Evolutionary conservation across 37 sponge, comb jelly and placozoan species (phyloP).

Genomic region (Haliclona indistincta): DNA sequence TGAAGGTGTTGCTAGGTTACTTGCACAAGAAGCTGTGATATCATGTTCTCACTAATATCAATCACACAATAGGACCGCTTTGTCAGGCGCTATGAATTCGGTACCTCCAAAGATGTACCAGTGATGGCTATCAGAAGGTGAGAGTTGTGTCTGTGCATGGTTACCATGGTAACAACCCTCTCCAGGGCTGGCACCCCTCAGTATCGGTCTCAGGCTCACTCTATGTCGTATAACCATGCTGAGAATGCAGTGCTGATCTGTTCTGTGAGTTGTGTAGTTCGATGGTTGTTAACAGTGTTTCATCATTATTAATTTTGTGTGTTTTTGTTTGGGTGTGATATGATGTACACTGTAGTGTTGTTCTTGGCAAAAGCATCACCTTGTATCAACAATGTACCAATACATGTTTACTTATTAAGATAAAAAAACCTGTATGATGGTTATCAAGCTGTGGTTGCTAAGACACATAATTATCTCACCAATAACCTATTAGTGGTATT

Average conservation of each 20-base stretch:
- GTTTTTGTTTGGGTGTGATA: too few relatives aligned
- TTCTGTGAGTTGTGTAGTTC: constrained; percentile 49
- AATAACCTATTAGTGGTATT: too few relatives aligned
- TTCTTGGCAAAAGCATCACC: too few relatives aligned
- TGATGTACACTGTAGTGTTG: too few relatives aligned
- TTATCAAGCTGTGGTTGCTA: too few relatives aligned
- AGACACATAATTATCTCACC: too few relatives aligned
- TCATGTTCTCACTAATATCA: neutral
- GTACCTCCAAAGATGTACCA: constrained; percentile 84
- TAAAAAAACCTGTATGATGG: too few relatives aligned
- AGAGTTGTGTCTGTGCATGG: neutral
- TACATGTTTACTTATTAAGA: too few relatives aligned
- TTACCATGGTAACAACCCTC: neutral
- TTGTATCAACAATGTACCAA: too few relatives aligned
- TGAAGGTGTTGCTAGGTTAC: neutral
- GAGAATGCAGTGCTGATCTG: constrained; percentile 89
- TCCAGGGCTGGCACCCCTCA: constrained; percentile 60
- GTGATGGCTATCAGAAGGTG: constrained; percentile 86
- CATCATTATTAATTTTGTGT: neutral
- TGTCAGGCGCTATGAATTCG: constrained; percentile 71
- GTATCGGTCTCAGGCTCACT: constrained; percentile 52
- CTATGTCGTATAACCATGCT: constrained; percentile 82
- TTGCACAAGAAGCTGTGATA: neutral
- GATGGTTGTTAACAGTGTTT: too few relatives aligned
- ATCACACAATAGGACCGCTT: constrained; percentile 47